These are phyloP conservation scores for Agriopis marginaria DNA, from an alignment of 2,888 invertebrate species.

Conservation along the genomic window DNA sequence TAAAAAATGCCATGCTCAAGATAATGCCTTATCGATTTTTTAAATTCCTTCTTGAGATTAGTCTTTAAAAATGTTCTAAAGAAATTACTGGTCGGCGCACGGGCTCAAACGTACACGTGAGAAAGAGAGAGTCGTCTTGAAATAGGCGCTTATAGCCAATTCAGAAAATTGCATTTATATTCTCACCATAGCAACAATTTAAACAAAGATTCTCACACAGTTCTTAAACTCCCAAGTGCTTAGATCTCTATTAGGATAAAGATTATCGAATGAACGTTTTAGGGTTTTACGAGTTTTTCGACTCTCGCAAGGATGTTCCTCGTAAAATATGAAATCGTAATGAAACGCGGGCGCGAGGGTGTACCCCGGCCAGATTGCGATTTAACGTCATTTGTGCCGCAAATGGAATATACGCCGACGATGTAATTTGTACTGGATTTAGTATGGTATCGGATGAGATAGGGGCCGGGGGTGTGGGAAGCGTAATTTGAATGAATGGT, in stretches of 20 bases:
- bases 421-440: slow-evolving; percentile 52
- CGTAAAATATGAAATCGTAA: slow-evolving; percentile 56
- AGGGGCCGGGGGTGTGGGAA: slow-evolving; percentile 15
- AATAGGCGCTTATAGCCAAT: neutral
- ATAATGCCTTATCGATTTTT: too few relatives aligned
- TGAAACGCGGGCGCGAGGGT: slow-evolving; percentile 46
- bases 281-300: slow-evolving; percentile 37
- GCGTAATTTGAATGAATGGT: slow-evolving; percentile 33
- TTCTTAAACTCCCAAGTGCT: slow-evolving; percentile 3
- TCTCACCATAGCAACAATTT: neutral
- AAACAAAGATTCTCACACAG: slow-evolving; percentile 1
- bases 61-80: too few relatives aligned
- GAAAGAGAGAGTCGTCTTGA: neutral
- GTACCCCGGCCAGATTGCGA: slow-evolving; percentile 50
- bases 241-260: slow-evolving; percentile 8
- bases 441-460: slow-evolving; percentile 32
- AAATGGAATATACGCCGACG: slow-evolving; percentile 53
- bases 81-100: too few relatives aligned
- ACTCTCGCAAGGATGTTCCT: slow-evolving; percentile 24
- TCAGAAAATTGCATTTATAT: neutral
- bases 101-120: too few relatives aligned
- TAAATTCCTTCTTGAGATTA: too few relatives aligned
- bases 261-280: slow-evolving; percentile 20
- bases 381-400: slow-evolving; percentile 56
- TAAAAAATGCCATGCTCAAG: too few relatives aligned